Conservation (phyloP, 2,113 vertebrate genomes). For the Miniopterus natalensis region DNA sequence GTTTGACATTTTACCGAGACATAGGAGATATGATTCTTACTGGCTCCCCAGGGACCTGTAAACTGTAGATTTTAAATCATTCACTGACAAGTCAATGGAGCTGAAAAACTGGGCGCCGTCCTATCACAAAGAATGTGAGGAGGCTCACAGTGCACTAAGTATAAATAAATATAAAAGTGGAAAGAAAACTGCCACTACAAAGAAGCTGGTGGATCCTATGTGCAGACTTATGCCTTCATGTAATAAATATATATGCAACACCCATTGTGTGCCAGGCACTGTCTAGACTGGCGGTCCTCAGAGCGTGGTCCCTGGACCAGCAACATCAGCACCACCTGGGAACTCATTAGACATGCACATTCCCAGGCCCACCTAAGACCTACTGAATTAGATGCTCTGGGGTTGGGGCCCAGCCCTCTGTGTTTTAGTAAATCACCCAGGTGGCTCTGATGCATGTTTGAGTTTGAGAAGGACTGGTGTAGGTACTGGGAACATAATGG, state of each 20-base stretch:
- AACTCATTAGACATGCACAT: neutral
- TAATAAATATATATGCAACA: too few species aligned
- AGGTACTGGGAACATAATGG: neutral
- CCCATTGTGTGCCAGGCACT: neutral
- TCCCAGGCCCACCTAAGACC: neutral
- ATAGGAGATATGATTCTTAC: neutral
- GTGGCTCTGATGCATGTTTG: neutral
- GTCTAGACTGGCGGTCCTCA: neutral
- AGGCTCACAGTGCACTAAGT: neutral
- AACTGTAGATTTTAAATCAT: neutral
- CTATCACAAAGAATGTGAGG: neutral
- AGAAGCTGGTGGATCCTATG: neutral
- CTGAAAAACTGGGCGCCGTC: neutral
- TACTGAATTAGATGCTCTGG: neutral
- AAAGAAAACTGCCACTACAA: neutral
- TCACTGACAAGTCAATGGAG: neutral
- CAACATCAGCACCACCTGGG: neutral
- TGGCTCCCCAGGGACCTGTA: neutral
- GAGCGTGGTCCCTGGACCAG: neutral
- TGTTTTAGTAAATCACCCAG: neutral
- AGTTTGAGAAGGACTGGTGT: neutral
- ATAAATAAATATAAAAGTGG: neutral
- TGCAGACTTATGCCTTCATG: neutral
- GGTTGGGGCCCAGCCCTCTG: neutral
- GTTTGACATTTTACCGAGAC: neutral